Percentiles rank a stretch among this genome's conserved stretches.
phyloP scores from a whole-genome alignment of 1,140 invertebrate species.

The Dendroctonus ponderosae region DNA sequence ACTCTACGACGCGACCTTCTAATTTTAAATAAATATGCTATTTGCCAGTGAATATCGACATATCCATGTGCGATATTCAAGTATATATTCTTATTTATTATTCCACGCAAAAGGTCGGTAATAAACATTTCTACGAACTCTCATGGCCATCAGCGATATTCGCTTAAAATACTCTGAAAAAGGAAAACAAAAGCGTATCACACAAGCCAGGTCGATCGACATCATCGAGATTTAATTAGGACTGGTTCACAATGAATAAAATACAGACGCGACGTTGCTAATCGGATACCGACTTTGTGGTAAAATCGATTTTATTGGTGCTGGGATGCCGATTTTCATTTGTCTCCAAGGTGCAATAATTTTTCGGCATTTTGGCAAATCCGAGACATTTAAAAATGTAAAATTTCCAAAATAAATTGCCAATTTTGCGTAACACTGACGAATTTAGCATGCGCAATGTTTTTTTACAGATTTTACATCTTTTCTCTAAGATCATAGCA shows the following conservation, averaged over 20 bases:
- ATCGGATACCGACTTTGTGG: no score
- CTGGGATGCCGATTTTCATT: no score
- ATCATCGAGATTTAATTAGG: conserved; percentile 15
- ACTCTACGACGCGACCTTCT: neutral
- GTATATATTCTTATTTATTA: conserved; percentile 12
- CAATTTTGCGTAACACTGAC: no score
- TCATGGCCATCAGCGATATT: conserved; percentile 15
- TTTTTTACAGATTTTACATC: no score
- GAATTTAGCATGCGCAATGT: no score
- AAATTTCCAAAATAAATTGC: no score
- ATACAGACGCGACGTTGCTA: neutral
- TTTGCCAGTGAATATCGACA: conserved; percentile 3
- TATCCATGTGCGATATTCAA: conserved; percentile 6
- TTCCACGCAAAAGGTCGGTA: conserved; percentile 17
- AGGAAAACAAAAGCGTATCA: conserved; percentile 16
- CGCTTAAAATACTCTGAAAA: conserved; percentile 15
- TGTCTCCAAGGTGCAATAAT: no score
- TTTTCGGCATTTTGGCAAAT: no score
- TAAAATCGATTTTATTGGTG: no score
- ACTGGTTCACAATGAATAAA: conserved; percentile 19
- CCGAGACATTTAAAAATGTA: no score
- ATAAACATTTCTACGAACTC: conserved; percentile 21
- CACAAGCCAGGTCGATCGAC: conserved; percentile 6
- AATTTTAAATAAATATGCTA: conserved; percentile 17
- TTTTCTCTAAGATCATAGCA: no score